Conservation (phyloP, 2,113 vertebrate species). For the Antechinus flavipes region DNA sequence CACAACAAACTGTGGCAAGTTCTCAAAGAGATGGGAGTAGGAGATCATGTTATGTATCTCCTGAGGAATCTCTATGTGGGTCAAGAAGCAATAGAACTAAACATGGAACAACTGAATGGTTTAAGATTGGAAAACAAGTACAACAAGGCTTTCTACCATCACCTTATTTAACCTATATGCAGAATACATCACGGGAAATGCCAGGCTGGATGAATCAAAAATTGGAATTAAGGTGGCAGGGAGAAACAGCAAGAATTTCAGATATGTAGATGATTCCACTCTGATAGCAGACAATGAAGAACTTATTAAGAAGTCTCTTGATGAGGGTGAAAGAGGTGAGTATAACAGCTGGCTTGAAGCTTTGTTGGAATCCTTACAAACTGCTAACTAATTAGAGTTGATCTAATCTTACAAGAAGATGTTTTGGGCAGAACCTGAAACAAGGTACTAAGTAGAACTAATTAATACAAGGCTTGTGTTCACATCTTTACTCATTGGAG, state of each 20-base stretch:
- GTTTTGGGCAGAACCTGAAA: no score
- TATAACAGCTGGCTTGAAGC: not conserved
- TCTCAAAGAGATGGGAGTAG: not conserved
- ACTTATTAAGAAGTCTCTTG: not conserved
- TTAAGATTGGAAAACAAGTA: not conserved
- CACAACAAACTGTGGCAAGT: not conserved
- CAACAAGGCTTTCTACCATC: not conserved
- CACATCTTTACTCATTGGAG: no score
- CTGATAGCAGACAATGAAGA: not conserved
- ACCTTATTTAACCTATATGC: not conserved
- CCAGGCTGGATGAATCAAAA: not conserved
- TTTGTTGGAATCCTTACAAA: no score
- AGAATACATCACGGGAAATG: not conserved
- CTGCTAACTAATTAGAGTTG: no score
- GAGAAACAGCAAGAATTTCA: not conserved
- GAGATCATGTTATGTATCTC: not conserved
- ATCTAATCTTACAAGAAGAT: no score
- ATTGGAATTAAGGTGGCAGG: not conserved
- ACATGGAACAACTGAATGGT: not conserved
- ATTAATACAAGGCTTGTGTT: no score
- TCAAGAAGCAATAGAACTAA: not conserved
- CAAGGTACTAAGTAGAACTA: no score
- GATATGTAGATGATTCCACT: not conserved
- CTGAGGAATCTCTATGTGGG: not conserved
- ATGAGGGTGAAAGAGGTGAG: not conserved